A percentile compares a stretch with the other conserved stretches of the same genome.
Evolutionary conservation across 2,888 invertebrate species (phyloP).

Genomic region (Lasioglossum morio): DNA sequence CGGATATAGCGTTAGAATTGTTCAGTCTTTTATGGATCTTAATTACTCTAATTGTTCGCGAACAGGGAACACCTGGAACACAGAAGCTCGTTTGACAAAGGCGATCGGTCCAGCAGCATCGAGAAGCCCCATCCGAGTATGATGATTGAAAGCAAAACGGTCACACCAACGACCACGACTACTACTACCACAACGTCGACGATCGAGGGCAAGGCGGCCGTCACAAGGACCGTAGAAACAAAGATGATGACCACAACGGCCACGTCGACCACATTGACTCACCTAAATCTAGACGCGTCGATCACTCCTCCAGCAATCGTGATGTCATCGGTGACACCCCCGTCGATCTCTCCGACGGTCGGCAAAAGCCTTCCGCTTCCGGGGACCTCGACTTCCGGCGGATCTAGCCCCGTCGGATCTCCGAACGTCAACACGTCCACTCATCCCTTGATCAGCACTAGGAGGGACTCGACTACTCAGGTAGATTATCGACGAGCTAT

Average conservation of each 20-base stretch:
- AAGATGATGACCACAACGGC: slow-evolving; percentile 65
- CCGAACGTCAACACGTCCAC: slow-evolving; percentile 85
- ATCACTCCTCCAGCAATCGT: slow-evolving; percentile 90
- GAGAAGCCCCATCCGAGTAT: slow-evolving; percentile 60
- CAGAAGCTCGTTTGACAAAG: slow-evolving; percentile 73
- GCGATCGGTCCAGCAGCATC: slow-evolving; percentile 73
- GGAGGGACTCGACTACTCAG: slow-evolving; percentile 94
- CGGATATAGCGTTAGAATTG: not conserved
- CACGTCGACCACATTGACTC: slow-evolving; percentile 85
- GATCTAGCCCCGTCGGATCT: slow-evolving; percentile 82
- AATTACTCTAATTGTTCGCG: not conserved
- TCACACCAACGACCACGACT: slow-evolving; percentile 84
- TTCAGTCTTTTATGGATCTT: not conserved
- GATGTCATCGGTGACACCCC: slow-evolving; percentile 93
- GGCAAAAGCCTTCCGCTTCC: slow-evolving; percentile 82
- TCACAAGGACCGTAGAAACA: slow-evolving; percentile 76
- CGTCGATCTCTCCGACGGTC: slow-evolving; percentile 91
- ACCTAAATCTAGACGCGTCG: slow-evolving; percentile 75
- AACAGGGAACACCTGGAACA: slow-evolving; percentile 81
- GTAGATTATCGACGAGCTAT: slow-evolving; percentile 84
- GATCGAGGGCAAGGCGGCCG: slow-evolving; percentile 58
- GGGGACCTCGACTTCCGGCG: slow-evolving; percentile 86
- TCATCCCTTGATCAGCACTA: slow-evolving; percentile 86
- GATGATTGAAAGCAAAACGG: slow-evolving; percentile 64
- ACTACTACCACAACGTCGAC: slow-evolving; percentile 84